phyloP scores from a whole-genome alignment of 2,888 invertebrate genomes.

The Volucella inflata region DNA sequence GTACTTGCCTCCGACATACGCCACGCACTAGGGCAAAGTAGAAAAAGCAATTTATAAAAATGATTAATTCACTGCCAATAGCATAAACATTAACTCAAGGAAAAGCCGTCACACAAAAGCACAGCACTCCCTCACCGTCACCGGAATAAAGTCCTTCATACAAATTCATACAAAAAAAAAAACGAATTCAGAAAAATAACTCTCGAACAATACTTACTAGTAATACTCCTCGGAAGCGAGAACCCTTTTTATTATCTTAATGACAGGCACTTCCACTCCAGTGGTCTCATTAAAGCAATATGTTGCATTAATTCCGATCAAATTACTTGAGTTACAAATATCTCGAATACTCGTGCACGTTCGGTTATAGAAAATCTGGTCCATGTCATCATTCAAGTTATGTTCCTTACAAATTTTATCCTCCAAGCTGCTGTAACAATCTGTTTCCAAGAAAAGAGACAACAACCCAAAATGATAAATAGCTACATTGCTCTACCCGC shows the following conservation, averaged over 20 bases:
- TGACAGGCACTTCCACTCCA: slow-evolving; percentile 83
- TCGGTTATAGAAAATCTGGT: slow-evolving; percentile 85
- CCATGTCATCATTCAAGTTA: slow-evolving; percentile 81
- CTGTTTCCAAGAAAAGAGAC: slow-evolving; percentile 81
- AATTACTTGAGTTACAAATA: slow-evolving; percentile 84
- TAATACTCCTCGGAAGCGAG: slow-evolving; percentile 88
- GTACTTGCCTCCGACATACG: background rate
- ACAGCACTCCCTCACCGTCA: background rate
- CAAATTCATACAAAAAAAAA: background rate
- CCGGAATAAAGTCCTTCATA: slow-evolving; percentile 5
- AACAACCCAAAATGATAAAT: slow-evolving; percentile 26
- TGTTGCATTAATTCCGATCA: slow-evolving; percentile 83
- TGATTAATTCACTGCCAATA: slow-evolving; percentile 50
- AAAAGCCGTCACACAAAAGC: background rate
- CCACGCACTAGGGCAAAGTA: background rate
- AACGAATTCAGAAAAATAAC: slow-evolving; percentile 42
- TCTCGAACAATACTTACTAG: slow-evolving; percentile 82
- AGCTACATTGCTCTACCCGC: slow-evolving; percentile 39
- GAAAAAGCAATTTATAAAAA: slow-evolving; percentile 23
- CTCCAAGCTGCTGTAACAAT: slow-evolving; percentile 88
- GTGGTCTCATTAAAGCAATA: slow-evolving; percentile 84
- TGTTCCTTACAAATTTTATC: slow-evolving; percentile 85
- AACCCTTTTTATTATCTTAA: slow-evolving; percentile 85
- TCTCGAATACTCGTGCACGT: slow-evolving; percentile 84
- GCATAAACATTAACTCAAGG: slow-evolving; percentile 16